Evolutionary conservation across 2,888 invertebrate species (phyloP).

Genomic region (Dimorphilus gyrociliatus): DNA sequence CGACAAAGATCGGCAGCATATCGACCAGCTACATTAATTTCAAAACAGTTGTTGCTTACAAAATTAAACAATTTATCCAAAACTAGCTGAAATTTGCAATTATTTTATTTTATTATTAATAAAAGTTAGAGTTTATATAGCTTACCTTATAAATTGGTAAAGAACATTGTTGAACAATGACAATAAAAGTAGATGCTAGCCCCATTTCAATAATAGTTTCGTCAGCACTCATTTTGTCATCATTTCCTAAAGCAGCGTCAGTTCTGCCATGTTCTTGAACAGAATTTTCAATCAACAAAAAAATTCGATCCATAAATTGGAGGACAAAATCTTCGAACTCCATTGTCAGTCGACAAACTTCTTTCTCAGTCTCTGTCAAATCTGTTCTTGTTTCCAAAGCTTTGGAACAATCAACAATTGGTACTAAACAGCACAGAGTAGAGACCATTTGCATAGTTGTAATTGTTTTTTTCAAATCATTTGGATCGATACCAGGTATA

Average conservation of each 20-base stretch:
- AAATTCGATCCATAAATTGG: slow-evolving; percentile 55
- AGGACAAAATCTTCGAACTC: slow-evolving; percentile 74
- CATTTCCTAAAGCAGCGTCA: slow-evolving; percentile 36
- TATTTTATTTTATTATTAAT: background rate
- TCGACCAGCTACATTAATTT: slow-evolving; percentile 64
- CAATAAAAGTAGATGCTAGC: slow-evolving; percentile 49
- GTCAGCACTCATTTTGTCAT: slow-evolving; percentile 47
- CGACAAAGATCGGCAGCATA: slow-evolving; percentile 57
- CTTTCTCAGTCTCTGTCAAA: slow-evolving; percentile 57
- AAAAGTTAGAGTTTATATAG: background rate
- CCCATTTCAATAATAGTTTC: slow-evolving; percentile 57
- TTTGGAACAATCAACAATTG: slow-evolving; percentile 65
- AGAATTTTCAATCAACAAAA: slow-evolving; percentile 36
- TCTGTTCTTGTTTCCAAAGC: slow-evolving; percentile 51
- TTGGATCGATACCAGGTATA: slow-evolving; percentile 74
- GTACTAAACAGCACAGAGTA: slow-evolving; percentile 49
- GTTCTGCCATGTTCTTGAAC: slow-evolving; percentile 19
- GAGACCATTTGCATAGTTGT: slow-evolving; percentile 61
- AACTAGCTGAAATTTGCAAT: slow-evolving; percentile 43
- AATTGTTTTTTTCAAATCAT: slow-evolving; percentile 52
- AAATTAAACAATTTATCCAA: slow-evolving; percentile 58
- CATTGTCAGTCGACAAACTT: slow-evolving; percentile 59
- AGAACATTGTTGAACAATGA: slow-evolving; percentile 57
- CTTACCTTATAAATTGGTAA: slow-evolving; percentile 44
- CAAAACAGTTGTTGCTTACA: slow-evolving; percentile 54